phyloP scores from a whole-genome alignment of 1,140 invertebrate species.

The Drosophila pruinosa region DNA sequence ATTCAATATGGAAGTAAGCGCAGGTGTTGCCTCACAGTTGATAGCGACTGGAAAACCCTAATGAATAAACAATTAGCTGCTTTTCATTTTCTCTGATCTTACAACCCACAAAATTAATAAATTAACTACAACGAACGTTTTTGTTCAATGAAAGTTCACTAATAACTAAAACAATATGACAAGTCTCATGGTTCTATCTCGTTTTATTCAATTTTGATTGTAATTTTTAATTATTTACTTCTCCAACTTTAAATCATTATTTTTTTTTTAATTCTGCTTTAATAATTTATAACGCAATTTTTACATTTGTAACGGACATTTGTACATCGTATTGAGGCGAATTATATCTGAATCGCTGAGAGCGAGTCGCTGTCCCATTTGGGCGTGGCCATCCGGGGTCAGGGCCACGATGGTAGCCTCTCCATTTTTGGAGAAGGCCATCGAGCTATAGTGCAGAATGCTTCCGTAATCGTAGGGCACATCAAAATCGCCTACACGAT shows the following conservation, averaged over 20 bases:
- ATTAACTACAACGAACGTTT: background rate
- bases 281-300: too few relatives aligned
- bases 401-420: slow-evolving; percentile 87
- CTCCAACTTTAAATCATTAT: too few relatives aligned
- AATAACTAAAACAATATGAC: too few relatives aligned
- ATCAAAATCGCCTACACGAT: slow-evolving; percentile 82
- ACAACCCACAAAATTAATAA: background rate
- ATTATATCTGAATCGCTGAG: slow-evolving; percentile 84
- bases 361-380: slow-evolving; percentile 84
- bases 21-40: slow-evolving; percentile 3
- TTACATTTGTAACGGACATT: slow-evolving; percentile 60
- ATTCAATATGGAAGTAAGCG: background rate
- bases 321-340: slow-evolving; percentile 85
- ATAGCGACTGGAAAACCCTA: slow-evolving; percentile 1
- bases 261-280: too few relatives aligned
- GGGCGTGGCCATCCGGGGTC: slow-evolving; percentile 21
- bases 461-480: slow-evolving; percentile 86
- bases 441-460: slow-evolving; percentile 88
- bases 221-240: too few relatives aligned
- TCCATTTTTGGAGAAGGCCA: slow-evolving; percentile 89
- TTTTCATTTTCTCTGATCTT: background rate
- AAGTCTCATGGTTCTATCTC: too few relatives aligned
- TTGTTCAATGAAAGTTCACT: background rate
- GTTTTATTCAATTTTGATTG: too few relatives aligned
- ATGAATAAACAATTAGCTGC: background rate